phyloP scores from a whole-genome alignment of 2,113 vertebrate genomes.

The Passer domesticus region DNA sequence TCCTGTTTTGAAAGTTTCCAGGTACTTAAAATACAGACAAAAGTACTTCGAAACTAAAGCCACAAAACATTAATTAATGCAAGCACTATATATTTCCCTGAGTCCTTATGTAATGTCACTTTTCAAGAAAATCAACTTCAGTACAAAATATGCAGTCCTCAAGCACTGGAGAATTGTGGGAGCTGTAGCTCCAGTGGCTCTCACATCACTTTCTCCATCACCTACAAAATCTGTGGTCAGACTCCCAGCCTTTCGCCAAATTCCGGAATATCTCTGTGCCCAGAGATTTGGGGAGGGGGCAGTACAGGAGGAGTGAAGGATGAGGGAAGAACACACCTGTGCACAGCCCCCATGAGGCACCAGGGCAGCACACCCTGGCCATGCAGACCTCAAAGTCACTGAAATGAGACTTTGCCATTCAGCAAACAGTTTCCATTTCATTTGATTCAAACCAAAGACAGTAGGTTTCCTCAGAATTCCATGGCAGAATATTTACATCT shows the following conservation, averaged over 20 bases:
- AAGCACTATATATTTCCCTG: neutral
- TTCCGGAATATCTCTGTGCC: neutral
- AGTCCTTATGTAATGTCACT: neutral
- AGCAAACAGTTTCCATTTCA: neutral
- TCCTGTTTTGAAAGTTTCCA: neutral
- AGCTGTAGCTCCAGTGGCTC: neutral
- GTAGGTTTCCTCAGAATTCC: neutral
- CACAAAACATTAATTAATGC: neutral
- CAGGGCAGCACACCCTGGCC: neutral
- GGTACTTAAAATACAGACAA: neutral
- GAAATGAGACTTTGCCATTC: neutral
- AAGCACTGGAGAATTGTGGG: neutral
- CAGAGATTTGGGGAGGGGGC: neutral
- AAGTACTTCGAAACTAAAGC: neutral
- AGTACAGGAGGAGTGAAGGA: neutral
- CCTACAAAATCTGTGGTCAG: neutral
- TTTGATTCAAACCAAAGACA: neutral
- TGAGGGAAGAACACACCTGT: fast-evolving
- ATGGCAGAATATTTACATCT: neutral
- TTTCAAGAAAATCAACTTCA: neutral
- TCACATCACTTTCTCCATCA: neutral
- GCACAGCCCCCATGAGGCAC: fast-evolving
- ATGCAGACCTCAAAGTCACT: neutral
- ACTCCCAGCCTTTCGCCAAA: neutral
- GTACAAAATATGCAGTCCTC: neutral